phyloP scores from a whole-genome alignment of 2,797 vertebrate genomes.

The Cyprinodon diabolis region DNA sequence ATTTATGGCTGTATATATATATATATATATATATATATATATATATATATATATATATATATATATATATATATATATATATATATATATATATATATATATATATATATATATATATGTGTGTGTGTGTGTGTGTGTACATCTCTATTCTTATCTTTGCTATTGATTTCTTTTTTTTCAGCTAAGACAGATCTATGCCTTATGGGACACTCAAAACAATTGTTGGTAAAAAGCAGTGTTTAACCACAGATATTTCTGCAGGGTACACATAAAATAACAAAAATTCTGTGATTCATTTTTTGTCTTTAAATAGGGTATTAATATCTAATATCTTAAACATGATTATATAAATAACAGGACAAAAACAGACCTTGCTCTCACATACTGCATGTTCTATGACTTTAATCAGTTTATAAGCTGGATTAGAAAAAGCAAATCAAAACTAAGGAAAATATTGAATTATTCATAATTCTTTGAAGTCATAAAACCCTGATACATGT shows the following conservation, averaged over 20 bases:
- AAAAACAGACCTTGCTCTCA: not conserved
- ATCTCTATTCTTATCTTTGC: slow-evolving; percentile 32
- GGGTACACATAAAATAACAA: not conserved
- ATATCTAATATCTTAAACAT: not conserved
- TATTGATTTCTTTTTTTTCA: slow-evolving; percentile 8
- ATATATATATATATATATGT: too few relatives aligned
- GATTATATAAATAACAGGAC: not conserved
- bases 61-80: too few relatives aligned
- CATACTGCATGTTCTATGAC: not conserved
- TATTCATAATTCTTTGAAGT: not conserved
- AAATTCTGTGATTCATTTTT: not conserved
- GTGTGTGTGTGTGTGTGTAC: not conserved
- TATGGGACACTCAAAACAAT: not conserved
- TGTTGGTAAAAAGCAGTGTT: slow-evolving; percentile 3
- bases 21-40: too few relatives aligned
- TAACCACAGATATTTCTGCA: not conserved
- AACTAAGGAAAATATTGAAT: not conserved
- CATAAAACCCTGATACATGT: slow-evolving; percentile 29
- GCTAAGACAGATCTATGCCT: slow-evolving; percentile 42
- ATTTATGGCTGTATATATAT: too few relatives aligned
- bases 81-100: too few relatives aligned
- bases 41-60: too few relatives aligned
- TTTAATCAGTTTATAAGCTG: not conserved
- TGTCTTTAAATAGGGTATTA: too few relatives aligned
- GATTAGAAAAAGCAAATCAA: not conserved